Evolutionary conservation across 1,140 invertebrate genomes (phyloP), one percentile per base, ranked within the genome.

Genomic region (Drosophila cardini): DNA sequence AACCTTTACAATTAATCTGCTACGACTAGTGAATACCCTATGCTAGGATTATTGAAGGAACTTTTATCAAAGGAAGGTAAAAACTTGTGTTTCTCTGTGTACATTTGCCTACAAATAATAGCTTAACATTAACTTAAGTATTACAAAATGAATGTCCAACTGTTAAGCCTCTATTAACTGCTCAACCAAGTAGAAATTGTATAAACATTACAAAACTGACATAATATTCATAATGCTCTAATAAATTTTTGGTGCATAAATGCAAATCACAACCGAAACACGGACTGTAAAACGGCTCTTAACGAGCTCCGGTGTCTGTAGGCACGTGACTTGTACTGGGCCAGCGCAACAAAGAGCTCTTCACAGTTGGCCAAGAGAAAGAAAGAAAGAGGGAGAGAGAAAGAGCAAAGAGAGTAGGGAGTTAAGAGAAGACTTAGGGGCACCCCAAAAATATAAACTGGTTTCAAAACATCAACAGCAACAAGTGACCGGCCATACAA

Each of bases 401-500:
- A 4, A 9, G 40, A 11, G 8, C 21, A 10, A 30, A 3, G 21
- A 21, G 21, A 26, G 21, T 26, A 26, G 5, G 5, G 21, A 4
- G 21, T 26, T 26, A 26, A 26, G 21, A 26, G 21, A 21, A 21
- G 21, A 21, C 21, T 21, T 43, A 40, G 45, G 13, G 55, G 70
- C 53, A 68, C 46, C 70, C 56, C 32, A 55, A 38, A 55, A 38
- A 4, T 18, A 56, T 40, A 61, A 73, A 73, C 71, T 21, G 50
- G 71, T 73, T 73, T 69, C 16, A 21, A 21, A 53, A 46, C 48
- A 68, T 55, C 38, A 53, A 40, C 48, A 53, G 38, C 48, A 61
- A 61, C 46, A 30, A 32, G 21, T 64, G 64, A 73, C 71, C 71
- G 71, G 71, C 38, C 63, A 73, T 73, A 73, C 55, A 48, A 68